Conservation (phyloP, 2,797 vertebrate species). For the Todus mexicanus region DNA sequence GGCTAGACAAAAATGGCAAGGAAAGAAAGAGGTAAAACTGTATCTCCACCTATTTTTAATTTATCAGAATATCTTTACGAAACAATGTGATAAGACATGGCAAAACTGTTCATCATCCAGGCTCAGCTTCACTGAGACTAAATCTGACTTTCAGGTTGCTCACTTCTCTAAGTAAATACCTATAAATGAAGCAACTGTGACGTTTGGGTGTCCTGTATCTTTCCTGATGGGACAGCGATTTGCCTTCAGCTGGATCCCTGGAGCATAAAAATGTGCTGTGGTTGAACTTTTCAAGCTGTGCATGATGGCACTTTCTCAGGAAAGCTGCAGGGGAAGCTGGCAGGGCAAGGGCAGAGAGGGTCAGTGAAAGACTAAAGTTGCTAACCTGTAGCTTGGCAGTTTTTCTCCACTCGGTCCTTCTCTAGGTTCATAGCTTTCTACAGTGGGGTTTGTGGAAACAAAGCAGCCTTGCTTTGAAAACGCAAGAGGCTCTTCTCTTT, state of each 20-base stretch:
- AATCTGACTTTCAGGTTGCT: background rate
- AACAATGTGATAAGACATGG: background rate
- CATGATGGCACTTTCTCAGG: background rate
- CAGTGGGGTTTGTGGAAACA: background rate
- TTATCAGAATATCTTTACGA: background rate
- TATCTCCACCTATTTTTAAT: background rate
- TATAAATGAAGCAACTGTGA: background rate
- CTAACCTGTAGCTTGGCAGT: background rate
- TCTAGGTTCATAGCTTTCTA: background rate
- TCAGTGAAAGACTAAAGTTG: background rate
- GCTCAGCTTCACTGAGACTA: background rate
- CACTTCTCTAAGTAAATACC: background rate
- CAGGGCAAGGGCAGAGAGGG: background rate
- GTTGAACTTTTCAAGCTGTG: background rate
- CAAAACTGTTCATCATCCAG: background rate
- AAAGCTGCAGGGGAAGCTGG: background rate
- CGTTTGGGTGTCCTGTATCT: background rate
- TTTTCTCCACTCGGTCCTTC: background rate
- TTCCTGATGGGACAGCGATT: background rate
- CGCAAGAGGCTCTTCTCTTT: background rate
- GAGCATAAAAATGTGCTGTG: background rate
- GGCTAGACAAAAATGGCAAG: background rate
- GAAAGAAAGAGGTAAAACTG: background rate
- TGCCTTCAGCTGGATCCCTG: background rate
- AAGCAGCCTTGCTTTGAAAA: background rate